Conservation (phyloP, 2,113 vertebrate genomes). For the Saiga tatarica region DNA sequence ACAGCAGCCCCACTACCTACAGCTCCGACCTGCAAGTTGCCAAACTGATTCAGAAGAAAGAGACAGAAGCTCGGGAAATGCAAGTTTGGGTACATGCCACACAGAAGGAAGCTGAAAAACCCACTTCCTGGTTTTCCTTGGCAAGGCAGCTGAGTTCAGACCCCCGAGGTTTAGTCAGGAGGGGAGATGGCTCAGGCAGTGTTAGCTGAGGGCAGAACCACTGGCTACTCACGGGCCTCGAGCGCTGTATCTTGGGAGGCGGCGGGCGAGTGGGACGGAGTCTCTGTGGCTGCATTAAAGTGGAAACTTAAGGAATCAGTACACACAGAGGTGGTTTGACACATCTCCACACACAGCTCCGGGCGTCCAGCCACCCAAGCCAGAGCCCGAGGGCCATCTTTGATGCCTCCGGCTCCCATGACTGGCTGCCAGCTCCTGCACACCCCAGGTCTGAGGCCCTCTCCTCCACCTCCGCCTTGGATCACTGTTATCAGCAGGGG, state of each 20-base stretch:
- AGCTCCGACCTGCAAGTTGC: constrained; percentile 51
- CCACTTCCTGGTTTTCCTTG: constrained; percentile 60
- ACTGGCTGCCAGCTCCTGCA: background rate
- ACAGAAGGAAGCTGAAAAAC: constrained; percentile 74
- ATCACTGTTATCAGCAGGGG: background rate
- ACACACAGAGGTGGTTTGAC: background rate
- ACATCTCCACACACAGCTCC: background rate
- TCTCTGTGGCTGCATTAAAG: constrained; percentile 88
- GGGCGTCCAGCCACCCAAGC: background rate
- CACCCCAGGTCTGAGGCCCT: background rate
- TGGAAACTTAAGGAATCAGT: constrained; percentile 82
- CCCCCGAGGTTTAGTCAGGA: constrained; percentile 81
- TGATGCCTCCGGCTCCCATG: fast-evolving
- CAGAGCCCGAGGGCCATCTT: background rate
- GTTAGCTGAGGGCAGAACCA: constrained; percentile 78
- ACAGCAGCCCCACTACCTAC: constrained; percentile 66
- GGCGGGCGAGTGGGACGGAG: constrained; percentile 84
- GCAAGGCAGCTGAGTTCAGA: constrained; percentile 71
- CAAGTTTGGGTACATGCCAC: constrained; percentile 73
- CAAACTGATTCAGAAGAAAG: constrained; percentile 47
- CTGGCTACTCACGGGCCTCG: constrained; percentile 89
- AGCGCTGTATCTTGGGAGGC: constrained; percentile 88
- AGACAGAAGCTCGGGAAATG: constrained; percentile 75
- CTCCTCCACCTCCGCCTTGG: background rate
- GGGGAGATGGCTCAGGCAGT: constrained; percentile 75